Evolutionary conservation across 2,113 vertebrate species (phyloP).

Genomic region (Grammomys surdaster): DNA sequence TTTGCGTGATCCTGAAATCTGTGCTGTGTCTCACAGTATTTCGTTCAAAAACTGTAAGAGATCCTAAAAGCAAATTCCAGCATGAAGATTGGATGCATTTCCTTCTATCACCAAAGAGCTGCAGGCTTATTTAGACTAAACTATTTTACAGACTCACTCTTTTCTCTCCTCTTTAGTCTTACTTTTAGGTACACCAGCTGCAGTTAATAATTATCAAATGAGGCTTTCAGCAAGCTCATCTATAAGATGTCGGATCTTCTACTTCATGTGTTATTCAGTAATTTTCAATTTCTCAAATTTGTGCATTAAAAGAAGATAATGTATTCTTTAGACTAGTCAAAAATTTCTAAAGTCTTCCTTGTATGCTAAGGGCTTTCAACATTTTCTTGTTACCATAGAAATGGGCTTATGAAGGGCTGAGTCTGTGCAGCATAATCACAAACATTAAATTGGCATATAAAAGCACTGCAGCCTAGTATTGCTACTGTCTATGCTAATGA

Average conservation of each 20-base stretch:
- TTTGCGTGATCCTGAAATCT: conserved; percentile 78
- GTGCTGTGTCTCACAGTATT: conserved; percentile 57
- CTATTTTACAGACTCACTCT: conserved; percentile 72
- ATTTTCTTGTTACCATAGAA: conserved; percentile 67
- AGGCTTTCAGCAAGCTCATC: conserved; percentile 74
- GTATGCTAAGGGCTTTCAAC: conserved; percentile 63
- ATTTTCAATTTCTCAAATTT: conserved; percentile 81
- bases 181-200: conserved; percentile 78
- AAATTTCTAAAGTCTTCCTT: conserved; percentile 68
- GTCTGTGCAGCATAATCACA: conserved; percentile 76
- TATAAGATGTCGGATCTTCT: conserved; percentile 66
- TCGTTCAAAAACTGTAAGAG: conserved; percentile 53
- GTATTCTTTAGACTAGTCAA: conserved; percentile 67
- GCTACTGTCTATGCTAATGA: conserved; percentile 67
- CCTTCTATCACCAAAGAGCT: conserved; percentile 59
- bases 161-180: conserved; percentile 41
- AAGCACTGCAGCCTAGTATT: conserved; percentile 58
- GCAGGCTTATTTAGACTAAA: conserved; percentile 68
- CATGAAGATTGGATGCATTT: conserved; percentile 67
- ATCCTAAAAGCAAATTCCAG: conserved; percentile 70
- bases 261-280: conserved; percentile 72
- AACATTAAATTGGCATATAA: conserved; percentile 80
- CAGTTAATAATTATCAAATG: conserved; percentile 79
- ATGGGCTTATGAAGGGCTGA: conserved; percentile 72
- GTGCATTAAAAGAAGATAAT: conserved; percentile 71